These are phyloP conservation scores for Epirrhoe tristata DNA, from an alignment of 2,888 invertebrate genomes.

Conservation along the genomic window DNA sequence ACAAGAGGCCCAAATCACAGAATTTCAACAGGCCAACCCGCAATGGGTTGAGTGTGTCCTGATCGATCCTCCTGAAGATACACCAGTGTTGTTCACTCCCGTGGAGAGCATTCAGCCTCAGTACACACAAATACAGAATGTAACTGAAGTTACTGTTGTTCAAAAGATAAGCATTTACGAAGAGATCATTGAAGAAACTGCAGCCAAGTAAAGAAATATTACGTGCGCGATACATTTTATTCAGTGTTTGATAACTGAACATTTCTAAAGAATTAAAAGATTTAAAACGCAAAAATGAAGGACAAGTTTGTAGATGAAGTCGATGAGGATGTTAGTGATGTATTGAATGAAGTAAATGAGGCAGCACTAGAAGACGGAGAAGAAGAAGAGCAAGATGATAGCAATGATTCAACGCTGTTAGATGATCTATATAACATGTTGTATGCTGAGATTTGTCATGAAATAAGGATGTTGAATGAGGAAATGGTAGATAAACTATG, in stretches of 20 bases:
- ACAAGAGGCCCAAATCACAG: conserved; percentile 5
- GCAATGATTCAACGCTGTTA: conserved; percentile 5
- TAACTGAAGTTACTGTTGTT: conserved; percentile 19
- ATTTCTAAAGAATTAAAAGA: no score
- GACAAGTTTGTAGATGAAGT: neutral
- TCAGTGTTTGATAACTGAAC: neutral
- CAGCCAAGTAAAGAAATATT: neutral
- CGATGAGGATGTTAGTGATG: conserved; percentile 11
- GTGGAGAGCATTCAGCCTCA: conserved; percentile 21
- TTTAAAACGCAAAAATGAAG: conserved; percentile 2
- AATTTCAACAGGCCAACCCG: conserved; percentile 10
- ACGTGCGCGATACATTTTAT: neutral
- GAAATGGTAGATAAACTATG: conserved; percentile 15
- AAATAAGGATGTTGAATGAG: conserved; percentile 13
- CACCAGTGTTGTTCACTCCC: conserved; percentile 13
- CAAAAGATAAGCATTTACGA: conserved; percentile 22
- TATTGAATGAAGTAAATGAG: conserved; percentile 11
- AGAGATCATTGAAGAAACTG: conserved; percentile 19
- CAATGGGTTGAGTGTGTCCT: conserved; percentile 15
- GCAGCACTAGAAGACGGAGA: neutral
- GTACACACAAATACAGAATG: conserved; percentile 20
- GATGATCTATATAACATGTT: conserved; percentile 10
- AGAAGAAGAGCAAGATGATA: conserved; percentile 7
- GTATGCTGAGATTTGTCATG: conserved; percentile 16
- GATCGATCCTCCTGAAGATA: conserved; percentile 15